These are phyloP conservation scores for Harpalus rubripes DNA, from an alignment of 2,888 invertebrate genomes.

Conservation along the genomic window DNA sequence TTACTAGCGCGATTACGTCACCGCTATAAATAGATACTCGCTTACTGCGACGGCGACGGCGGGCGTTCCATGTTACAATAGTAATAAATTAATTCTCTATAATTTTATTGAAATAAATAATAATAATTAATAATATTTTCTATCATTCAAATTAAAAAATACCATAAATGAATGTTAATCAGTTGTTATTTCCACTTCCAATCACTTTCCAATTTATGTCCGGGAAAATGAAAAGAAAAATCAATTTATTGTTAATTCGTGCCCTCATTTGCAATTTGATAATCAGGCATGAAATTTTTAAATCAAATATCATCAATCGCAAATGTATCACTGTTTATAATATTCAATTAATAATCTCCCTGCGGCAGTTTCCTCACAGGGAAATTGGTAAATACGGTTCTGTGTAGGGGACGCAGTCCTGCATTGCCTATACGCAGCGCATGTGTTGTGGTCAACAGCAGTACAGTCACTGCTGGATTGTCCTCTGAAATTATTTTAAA, in stretches of 20 bases:
- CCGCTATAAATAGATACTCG: too few species aligned
- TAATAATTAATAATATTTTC: too few species aligned
- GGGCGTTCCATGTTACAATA: too few species aligned
- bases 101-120: too few species aligned
- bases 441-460: slow-evolving; percentile 38
- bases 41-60: too few species aligned
- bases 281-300: not conserved
- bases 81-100: too few species aligned
- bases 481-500: slow-evolving; percentile 58
- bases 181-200: not conserved
- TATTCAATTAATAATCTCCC: not conserved
- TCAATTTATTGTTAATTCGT: not conserved
- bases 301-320: not conserved
- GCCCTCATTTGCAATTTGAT: not conserved
- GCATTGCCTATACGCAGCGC: slow-evolving; percentile 10
- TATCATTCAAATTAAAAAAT: too few species aligned
- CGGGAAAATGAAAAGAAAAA: not conserved
- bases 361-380: not conserved
- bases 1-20: too few species aligned
- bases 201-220: not conserved
- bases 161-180: too few species aligned
- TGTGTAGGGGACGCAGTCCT: slow-evolving; percentile 24
- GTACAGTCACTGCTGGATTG: slow-evolving; percentile 46
- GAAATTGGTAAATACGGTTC: slow-evolving; percentile 13
- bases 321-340: not conserved